Percentiles rank a stretch among this genome's conserved stretches.
Evolutionary conservation across 2,797 vertebrate species (phyloP).

Genomic region (Anguilla pacifica): DNA sequence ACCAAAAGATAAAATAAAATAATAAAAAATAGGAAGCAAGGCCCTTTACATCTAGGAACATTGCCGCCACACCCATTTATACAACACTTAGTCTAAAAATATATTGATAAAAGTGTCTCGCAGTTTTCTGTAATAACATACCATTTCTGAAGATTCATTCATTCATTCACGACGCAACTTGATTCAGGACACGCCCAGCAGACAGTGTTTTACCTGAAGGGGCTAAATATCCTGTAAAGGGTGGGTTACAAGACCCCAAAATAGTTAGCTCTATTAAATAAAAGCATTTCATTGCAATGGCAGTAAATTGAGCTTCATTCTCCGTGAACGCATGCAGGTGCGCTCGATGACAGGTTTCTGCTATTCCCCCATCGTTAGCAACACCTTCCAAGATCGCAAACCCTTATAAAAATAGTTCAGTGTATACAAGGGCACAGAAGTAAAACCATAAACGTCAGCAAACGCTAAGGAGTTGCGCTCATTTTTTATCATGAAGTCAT

Average conservation of each 20-base stretch:
- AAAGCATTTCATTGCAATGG: conserved; percentile 6
- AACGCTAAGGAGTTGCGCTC: not conserved
- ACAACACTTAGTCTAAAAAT: conserved; percentile 49
- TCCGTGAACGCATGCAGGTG: not conserved
- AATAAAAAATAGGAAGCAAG: conserved; percentile 18
- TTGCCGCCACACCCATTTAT: conserved; percentile 31
- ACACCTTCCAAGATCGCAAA: not conserved
- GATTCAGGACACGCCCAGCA: not conserved
- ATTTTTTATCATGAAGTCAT: not conserved
- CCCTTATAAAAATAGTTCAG: not conserved
- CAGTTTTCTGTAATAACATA: conserved; percentile 4
- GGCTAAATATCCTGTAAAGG: not conserved
- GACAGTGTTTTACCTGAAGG: not conserved
- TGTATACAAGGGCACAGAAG: not conserved
- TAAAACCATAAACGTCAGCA: not conserved
- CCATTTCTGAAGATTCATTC: conserved; percentile 5
- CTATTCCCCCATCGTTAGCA: not conserved
- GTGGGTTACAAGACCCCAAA: conserved; percentile 6
- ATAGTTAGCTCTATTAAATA: conserved; percentile 16
- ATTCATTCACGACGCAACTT: not conserved
- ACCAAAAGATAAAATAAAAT: conserved; percentile 35
- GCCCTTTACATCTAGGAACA: conserved; percentile 74
- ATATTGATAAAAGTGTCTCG: conserved; percentile 48
- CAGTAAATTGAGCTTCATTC: not conserved
- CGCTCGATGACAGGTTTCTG: not conserved